Evolutionary conservation across 2,113 vertebrate genomes (phyloP), one percentile per base, ranked within the genome.

Genomic region (Serilophus lunatus): DNA sequence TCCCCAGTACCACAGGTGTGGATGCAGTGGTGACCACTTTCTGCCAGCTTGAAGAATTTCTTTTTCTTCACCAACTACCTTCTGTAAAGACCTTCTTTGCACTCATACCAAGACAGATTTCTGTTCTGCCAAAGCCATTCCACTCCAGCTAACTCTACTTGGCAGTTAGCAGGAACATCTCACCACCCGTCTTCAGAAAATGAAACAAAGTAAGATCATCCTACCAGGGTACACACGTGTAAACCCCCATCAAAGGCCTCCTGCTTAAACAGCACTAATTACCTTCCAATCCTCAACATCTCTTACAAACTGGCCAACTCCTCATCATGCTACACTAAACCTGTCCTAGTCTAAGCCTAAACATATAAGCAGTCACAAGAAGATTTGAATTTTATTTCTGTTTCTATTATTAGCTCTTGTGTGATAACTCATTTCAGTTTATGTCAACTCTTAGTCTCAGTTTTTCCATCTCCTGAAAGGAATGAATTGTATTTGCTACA

Each of bases 1-100:
- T 49, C 71, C 42, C 11, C 23, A 35, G 16, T 33, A 35, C 17
- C 57, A 68, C 49, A 79, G 40, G 68, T 0, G 0, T 5, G 3
- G 15, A 63, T 23, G 45, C 13, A 61, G 35, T 24, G 25, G 53
- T 42, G 22, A 64, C n/a, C 18, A 17, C 10, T 7, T 7, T 60
- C 50, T 78, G 31, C 23, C 50, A 84, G 18, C 49, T 36, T 70
- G 33, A 82, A 87, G 16, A 90, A 10, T 10, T 75, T 31, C 18
- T 35, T 47, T n/a, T 24, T 76, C 16, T 15, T 82, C 38, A 64
- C 9, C 4, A 3, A 38, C 31, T 25, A 6, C 19, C 23, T 68
- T 42, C 36, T 64, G 7, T 29, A 22, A 20, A 54, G 56, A 63
- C 35, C 70, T 29, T 49, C 51, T 71, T 77, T 54, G 59, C 4